Evolutionary conservation across 35 echinoderm and acorn worm genomes (phyloP), one percentile per base, ranked within the genome.

Genomic region (Amphiura filiformis): DNA sequence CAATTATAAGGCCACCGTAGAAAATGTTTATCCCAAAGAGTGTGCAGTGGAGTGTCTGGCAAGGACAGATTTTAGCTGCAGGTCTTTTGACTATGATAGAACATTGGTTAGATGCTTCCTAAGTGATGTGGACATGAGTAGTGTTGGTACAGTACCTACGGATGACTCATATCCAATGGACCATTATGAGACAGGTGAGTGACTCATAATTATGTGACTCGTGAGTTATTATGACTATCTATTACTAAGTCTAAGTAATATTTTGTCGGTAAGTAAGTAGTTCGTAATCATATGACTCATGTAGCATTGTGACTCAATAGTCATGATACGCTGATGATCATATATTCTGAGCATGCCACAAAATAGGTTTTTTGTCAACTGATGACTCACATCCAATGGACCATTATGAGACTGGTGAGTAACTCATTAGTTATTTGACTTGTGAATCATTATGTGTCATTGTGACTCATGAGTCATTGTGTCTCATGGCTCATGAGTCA

Each of bases 1-100:
- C 61, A 13, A 70, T n/a, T 3, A 70, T 5, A 70, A 30, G 22
- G 37, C 65, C 22, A 34, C 65, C 34, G 13, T 30, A 23, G n/a
- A 89, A 84, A 31, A 40, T 98, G 4, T 91, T n/a, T n/a, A 77
- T 18, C 85, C 96, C 0, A 86, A 92, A 77, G 96, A 98, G 0
- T 98, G 96, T 56, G 96, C 92, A 0, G 39, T 79, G 34, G 75
- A 84, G n/a, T 98, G 96, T 49, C 52, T 92, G 34, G 65, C 75
- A 34, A 78, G 84, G 30, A 98, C 96, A 0, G 78, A 52, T 31
- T 94, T 94, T 82, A 80, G 35, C 32, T 98, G 96, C 56, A 52
- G 36, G 32, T 98, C 96, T 0, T 98, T 98, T 57, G 89, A 98
- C 76, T 91, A 94, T 36, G 84, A 94, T 79, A 85, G 87, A 35